These are phyloP conservation scores for Emydocephalus ijimae DNA, from an alignment of 2,113 vertebrate species.

Conservation along the genomic window DNA sequence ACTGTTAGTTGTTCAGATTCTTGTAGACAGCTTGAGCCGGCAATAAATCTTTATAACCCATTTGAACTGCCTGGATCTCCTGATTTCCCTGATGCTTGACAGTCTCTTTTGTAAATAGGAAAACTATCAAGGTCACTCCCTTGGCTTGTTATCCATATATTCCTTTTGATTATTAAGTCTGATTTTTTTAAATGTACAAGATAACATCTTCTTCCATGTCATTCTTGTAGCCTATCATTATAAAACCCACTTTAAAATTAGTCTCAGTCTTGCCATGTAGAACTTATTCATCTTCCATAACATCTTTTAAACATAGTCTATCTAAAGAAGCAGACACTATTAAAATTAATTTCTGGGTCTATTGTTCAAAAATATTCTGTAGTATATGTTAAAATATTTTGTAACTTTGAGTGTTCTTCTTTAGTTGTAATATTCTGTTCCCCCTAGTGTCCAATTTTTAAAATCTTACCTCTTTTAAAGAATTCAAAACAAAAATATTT, in stretches of 20 bases:
- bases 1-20: no score
- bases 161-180: background rate
- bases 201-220: background rate
- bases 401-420: background rate
- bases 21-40: no score
- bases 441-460: background rate
- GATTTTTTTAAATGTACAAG: background rate
- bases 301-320: background rate
- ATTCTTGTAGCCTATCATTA: background rate
- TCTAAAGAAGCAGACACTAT: background rate
- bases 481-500: background rate
- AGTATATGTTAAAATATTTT: background rate
- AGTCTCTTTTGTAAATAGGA: background rate
- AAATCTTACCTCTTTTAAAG: background rate
- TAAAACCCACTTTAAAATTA: background rate
- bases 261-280: background rate
- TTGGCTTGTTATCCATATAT: background rate
- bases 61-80: no score
- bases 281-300: background rate
- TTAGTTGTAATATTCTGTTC: background rate
- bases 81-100: background rate
- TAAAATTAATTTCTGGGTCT: background rate
- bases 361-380: background rate
- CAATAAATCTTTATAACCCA: no score
- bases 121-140: background rate